Conservation (phyloP, 2,113 vertebrate genomes). For the Oreochromis spilurus region DNA sequence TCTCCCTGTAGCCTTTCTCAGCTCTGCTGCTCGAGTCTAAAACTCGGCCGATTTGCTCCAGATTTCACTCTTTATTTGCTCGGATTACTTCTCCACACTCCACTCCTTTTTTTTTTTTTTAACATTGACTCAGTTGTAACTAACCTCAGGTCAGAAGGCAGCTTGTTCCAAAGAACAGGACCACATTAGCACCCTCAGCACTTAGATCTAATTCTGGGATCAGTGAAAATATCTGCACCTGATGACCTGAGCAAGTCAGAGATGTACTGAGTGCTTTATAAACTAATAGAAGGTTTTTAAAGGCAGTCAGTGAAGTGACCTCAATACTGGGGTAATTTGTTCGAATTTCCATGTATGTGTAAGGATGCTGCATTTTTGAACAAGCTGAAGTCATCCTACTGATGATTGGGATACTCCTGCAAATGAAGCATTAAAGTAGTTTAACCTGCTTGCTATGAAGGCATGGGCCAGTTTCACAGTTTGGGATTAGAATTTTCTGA, state of each 20-base stretch:
- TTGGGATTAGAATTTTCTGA: background rate
- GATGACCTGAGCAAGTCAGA: background rate
- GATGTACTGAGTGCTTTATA: background rate
- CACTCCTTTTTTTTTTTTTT: background rate
- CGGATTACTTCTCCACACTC: background rate
- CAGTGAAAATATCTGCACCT: background rate
- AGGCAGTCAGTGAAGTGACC: background rate
- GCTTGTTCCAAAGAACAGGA: background rate
- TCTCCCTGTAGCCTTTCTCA: background rate
- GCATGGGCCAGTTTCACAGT: background rate
- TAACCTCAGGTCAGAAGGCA: background rate
- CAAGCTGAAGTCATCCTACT: no score
- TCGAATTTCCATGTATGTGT: no score
- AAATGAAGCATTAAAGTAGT: no score
- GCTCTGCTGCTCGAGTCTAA: background rate
- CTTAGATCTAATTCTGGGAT: background rate
- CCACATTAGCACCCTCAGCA: background rate
- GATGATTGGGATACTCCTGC: no score
- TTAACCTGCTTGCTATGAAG: background rate
- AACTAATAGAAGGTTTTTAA: background rate
- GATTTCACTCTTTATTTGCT: background rate
- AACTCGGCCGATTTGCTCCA: background rate
- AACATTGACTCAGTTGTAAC: background rate
- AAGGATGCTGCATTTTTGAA: no score
- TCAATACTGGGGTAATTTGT: background rate